Percentiles rank a stretch among this genome's conserved stretches.
Evolutionary conservation across 1,140 invertebrate genomes (phyloP).

Genomic region (Megathymus violae): DNA sequence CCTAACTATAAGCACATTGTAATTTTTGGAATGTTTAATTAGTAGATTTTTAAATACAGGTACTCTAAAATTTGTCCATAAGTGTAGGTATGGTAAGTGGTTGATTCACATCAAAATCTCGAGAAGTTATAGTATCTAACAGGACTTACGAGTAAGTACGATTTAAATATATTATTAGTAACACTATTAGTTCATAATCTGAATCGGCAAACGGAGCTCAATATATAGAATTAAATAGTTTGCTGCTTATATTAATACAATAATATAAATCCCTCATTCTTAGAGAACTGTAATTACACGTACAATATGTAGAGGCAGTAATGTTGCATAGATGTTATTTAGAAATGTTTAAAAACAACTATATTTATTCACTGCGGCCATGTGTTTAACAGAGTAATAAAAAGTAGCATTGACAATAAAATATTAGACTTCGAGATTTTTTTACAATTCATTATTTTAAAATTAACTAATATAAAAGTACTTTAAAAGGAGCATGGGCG

Average conservation of each 20-base stretch:
- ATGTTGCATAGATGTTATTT: slow-evolving; percentile 2
- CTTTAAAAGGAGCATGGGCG: slow-evolving; percentile 34
- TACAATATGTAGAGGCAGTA: neutral
- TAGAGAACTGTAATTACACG: slow-evolving; percentile 4
- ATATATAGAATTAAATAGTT: slow-evolving; percentile 1
- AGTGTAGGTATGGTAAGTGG: slow-evolving; percentile 4
- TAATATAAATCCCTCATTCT: neutral
- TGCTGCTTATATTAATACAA: slow-evolving; percentile 10
- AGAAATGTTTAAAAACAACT: slow-evolving; percentile 3
- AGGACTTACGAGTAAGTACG: slow-evolving; percentile 5
- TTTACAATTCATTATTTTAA: slow-evolving; percentile 32
- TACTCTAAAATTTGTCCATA: too few species aligned
- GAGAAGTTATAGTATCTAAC: neutral
- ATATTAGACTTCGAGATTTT: too few species aligned
- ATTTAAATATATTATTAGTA: slow-evolving; percentile 3
- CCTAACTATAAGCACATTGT: slow-evolving; percentile 17
- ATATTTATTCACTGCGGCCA: neutral
- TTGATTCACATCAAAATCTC: neutral
- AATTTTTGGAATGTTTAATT: slow-evolving; percentile 9
- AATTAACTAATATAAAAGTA: slow-evolving; percentile 35
- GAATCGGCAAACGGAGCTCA: slow-evolving; percentile 10
- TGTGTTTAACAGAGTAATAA: neutral
- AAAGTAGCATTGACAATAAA: slow-evolving; percentile 9
- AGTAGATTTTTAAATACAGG: slow-evolving; percentile 4
- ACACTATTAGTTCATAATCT: slow-evolving; percentile 7